Evolutionary conservation across 1,140 invertebrate species (phyloP).

Genomic region (Globodera rostochiensis): DNA sequence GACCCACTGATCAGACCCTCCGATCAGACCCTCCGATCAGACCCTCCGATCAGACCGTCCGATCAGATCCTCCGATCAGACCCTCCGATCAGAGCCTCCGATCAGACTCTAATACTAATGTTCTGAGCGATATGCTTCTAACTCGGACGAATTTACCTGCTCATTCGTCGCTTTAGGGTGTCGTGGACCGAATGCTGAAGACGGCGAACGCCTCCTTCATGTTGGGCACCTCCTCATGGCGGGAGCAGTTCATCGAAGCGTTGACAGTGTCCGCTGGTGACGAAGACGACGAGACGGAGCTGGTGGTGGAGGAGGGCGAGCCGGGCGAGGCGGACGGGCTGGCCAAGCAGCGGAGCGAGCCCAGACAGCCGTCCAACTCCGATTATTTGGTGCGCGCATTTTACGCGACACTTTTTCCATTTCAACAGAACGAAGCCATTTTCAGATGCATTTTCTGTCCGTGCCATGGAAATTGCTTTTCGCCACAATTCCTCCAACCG

Average conservation of each 20-base stretch:
- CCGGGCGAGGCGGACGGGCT: conserved; percentile 42
- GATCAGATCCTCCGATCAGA: no score
- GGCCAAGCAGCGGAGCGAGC: conserved; percentile 66
- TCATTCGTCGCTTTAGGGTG: conserved; percentile 75
- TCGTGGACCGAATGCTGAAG: conserved; percentile 94
- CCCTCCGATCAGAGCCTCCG: no score
- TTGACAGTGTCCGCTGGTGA: conserved; percentile 67
- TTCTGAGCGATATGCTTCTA: neutral
- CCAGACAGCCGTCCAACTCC: conserved; percentile 75
- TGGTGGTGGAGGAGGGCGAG: conserved; percentile 72
- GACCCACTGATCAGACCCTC: no score
- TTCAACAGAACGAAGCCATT: no score
- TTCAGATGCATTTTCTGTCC: conserved; percentile 82
- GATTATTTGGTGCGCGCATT: conserved; percentile 76
- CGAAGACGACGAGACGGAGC: conserved; percentile 69
- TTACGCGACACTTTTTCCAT: neutral
- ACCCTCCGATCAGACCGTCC: no score
- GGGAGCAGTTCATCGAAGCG: conserved; percentile 94
- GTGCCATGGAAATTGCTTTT: conserved; percentile 97
- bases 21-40: no score
- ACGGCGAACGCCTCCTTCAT: conserved; percentile 89
- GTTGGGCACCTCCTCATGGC: conserved; percentile 94
- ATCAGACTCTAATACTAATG: no score
- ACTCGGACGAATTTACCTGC: neutral
- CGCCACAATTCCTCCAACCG: conserved; percentile 94